These are phyloP conservation scores for Crypturellus tataupa DNA, from an alignment of 2,797 vertebrate species.

Conservation along the genomic window DNA sequence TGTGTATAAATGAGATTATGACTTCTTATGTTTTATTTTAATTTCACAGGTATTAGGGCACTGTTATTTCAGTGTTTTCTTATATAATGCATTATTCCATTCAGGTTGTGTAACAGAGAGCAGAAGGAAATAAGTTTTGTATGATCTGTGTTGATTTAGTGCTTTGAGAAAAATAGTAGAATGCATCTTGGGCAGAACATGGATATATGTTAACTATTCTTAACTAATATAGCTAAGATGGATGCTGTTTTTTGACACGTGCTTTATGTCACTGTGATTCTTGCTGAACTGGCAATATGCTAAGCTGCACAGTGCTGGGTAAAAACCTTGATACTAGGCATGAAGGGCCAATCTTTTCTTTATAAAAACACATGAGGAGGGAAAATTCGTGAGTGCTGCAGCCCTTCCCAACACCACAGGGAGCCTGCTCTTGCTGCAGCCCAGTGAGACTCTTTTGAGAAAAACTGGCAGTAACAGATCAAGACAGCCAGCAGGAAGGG, in stretches of 20 bases:
- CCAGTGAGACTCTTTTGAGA: not conserved
- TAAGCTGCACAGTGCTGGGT: not conserved
- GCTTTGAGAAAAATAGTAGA: not conserved
- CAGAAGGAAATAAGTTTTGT: not conserved
- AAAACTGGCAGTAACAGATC: not conserved
- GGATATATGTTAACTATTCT: too few relatives aligned
- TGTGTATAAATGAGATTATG: not conserved
- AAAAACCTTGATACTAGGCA: not conserved
- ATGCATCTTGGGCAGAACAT: too few relatives aligned
- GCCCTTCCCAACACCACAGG: rapidly evolving
- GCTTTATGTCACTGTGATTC: not conserved
- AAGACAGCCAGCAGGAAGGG: not conserved
- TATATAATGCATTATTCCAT: not conserved
- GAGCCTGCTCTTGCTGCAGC: not conserved
- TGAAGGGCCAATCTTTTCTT: not conserved
- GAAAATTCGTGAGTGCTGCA: not conserved
- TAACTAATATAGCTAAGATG: not conserved
- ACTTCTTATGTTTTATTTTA: not conserved
- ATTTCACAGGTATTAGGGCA: not conserved
- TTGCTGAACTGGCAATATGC: not conserved
- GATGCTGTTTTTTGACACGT: not conserved
- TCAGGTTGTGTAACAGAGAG: not conserved
- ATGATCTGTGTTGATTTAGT: not conserved
- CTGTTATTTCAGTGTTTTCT: not conserved
- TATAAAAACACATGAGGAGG: not conserved